A percentile compares a stretch with the other conserved stretches of the same genome.
Conservation (phyloP, 1,140 invertebrate genomes). For the Drosophila virilis region DNA sequence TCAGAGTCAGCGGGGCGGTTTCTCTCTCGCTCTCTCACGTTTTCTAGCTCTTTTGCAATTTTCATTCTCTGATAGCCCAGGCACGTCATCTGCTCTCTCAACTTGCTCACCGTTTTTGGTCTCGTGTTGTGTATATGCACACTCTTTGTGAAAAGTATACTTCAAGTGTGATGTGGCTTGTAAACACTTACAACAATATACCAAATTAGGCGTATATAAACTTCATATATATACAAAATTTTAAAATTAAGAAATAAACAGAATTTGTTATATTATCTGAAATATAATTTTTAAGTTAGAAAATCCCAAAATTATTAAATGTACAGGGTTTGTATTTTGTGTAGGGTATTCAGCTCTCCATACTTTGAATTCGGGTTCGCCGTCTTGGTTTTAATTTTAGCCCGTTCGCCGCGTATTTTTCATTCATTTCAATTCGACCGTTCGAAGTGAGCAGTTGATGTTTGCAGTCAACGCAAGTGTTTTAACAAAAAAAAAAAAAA, state of each 20-base stretch:
- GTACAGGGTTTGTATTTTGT: not conserved
- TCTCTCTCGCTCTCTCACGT: slow-evolving; percentile 33
- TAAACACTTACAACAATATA: not conserved
- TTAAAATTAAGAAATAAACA: not conserved
- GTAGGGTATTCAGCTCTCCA: slow-evolving; percentile 22
- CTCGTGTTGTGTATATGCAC: slow-evolving; percentile 39
- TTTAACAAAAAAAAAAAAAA: slow-evolving; percentile 45
- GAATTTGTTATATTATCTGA: no score
- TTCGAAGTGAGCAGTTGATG: slow-evolving; percentile 53
- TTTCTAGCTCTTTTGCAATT: slow-evolving; percentile 30
- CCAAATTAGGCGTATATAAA: no score
- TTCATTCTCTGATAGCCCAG: slow-evolving; percentile 24
- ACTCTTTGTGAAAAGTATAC: not conserved
- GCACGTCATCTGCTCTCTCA: slow-evolving; percentile 40
- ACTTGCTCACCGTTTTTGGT: slow-evolving; percentile 31
- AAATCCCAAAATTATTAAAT: not conserved
- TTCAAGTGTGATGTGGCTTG: not conserved
- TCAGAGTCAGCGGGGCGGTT: slow-evolving; percentile 26
- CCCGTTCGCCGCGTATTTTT: slow-evolving; percentile 58
- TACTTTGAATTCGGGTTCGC: not conserved
- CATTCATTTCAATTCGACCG: slow-evolving; percentile 82
- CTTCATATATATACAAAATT: not conserved
- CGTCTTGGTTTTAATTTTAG: slow-evolving; percentile 59
- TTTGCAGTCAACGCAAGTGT: slow-evolving; percentile 51
- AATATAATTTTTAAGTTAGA: no score